A percentile compares a stretch with the other conserved stretches of the same genome.
These are phyloP conservation scores for Lymantria dispar DNA, from an alignment of 2,888 invertebrate species.

Conservation along the genomic window DNA sequence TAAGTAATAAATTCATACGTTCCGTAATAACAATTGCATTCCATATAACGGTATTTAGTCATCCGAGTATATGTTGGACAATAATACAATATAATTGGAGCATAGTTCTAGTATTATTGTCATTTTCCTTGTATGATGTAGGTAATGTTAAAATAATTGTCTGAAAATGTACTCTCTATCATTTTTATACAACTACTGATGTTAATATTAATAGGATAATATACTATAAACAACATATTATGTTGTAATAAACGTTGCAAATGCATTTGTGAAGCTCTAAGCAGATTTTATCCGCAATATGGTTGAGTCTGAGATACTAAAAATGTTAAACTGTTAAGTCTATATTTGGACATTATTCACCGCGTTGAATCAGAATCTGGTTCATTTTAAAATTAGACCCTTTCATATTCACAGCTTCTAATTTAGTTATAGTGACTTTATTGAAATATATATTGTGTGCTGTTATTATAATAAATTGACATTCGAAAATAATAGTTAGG, in stretches of 20 bases:
- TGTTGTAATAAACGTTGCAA: too few species aligned
- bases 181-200: too few species aligned
- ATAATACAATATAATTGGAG: constrained; percentile 6
- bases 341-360: constrained; percentile 51
- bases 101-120: constrained; percentile 5
- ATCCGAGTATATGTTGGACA: constrained; percentile 2
- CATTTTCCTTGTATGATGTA: constrained; percentile 16
- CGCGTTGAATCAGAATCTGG: constrained; percentile 44
- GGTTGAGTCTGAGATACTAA: constrained; percentile 24
- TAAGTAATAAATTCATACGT: constrained; percentile 43
- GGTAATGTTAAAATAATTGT: constrained; percentile 33
- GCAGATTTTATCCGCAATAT: too few species aligned
- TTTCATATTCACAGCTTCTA: constrained; percentile 17
- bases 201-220: too few species aligned
- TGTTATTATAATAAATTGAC: too few species aligned
- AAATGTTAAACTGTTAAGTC: constrained; percentile 45
- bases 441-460: too few species aligned
- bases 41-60: constrained; percentile 10
- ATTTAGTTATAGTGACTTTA: too few species aligned
- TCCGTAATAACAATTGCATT: constrained; percentile 27
- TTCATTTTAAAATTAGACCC: constrained; percentile 36
- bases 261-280: too few species aligned
- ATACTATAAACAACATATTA: too few species aligned
- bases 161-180: constrained; percentile 13
- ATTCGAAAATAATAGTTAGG: too few species aligned